Evolutionary conservation across 2,888 invertebrate species (phyloP).

Genomic region (Embidobia sp.): DNA sequence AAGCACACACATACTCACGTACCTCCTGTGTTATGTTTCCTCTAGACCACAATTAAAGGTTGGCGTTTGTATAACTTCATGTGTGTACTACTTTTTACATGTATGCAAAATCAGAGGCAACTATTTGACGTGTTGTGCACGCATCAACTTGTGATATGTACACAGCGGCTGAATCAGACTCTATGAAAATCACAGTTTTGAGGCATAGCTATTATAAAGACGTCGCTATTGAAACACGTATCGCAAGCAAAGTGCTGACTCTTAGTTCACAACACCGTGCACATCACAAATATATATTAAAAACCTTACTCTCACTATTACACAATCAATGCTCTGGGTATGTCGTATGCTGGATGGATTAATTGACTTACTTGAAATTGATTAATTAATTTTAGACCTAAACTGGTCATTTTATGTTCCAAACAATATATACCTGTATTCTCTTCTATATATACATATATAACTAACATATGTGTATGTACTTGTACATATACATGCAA

Average conservation of each 20-base stretch:
- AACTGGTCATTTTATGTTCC: conserved; percentile 73
- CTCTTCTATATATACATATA: conserved; percentile 63
- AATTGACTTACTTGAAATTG: conserved; percentile 73
- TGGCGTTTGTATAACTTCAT: conserved; percentile 44
- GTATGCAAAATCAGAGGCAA: conserved; percentile 47
- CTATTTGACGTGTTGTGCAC: conserved; percentile 38
- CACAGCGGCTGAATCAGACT: conserved; percentile 27
- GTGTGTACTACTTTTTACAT: conserved; percentile 60
- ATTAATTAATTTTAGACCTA: conserved; percentile 72
- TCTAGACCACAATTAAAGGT: conserved; percentile 22
- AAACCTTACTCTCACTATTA: conserved; percentile 76
- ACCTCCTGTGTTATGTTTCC: conserved; percentile 24
- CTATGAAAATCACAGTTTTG: conserved; percentile 60
- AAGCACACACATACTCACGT: conserved; percentile 34
- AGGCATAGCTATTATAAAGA: conserved; percentile 44
- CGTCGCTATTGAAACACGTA: conserved; percentile 14
- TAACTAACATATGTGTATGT: conserved; percentile 60
- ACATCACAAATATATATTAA: conserved; percentile 72
- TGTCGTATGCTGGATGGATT: conserved; percentile 81
- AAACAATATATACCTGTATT: conserved; percentile 66
- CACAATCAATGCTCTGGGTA: conserved; percentile 81
- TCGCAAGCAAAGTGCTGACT: conserved; percentile 55
- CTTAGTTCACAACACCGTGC: conserved; percentile 70
- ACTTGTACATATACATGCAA: conserved; percentile 64
- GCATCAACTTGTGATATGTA: conserved; percentile 35